Evolutionary conservation across 2,113 vertebrate species (phyloP).

Genomic region (Maccullochella peelii): DNA sequence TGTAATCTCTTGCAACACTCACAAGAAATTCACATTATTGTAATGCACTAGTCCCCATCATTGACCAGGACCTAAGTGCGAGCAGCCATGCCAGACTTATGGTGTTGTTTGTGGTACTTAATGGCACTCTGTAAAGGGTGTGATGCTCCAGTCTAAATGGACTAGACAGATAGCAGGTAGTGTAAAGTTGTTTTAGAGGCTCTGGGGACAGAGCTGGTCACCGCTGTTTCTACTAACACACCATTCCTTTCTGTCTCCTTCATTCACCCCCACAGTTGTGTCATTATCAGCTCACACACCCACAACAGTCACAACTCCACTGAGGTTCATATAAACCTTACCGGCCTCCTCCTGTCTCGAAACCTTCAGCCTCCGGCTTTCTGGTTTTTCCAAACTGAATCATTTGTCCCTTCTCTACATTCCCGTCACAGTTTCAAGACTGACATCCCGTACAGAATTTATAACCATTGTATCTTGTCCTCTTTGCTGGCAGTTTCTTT

Average conservation of each 20-base stretch:
- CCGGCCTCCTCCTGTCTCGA: not conserved
- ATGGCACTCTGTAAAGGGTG: conserved; percentile 18
- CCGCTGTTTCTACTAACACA: conserved; percentile 7
- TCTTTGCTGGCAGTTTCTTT: not conserved
- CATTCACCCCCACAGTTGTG: not conserved
- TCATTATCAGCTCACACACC: conserved; percentile 19
- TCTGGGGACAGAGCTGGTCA: conserved; percentile 17
- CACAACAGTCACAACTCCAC: not conserved
- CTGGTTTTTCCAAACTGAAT: not conserved
- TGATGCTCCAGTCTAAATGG: conserved; percentile 49
- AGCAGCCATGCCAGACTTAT: not conserved
- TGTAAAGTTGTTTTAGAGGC: conserved; percentile 30
- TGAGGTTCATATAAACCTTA: not conserved
- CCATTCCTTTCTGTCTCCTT: not conserved
- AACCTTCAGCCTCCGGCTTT: not conserved
- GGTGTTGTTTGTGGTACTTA: not conserved
- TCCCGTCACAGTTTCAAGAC: not conserved
- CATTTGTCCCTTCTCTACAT: not conserved
- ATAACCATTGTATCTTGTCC: not conserved
- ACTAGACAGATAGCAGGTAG: conserved; percentile 21
- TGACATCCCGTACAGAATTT: not conserved
- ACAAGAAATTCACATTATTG: not conserved
- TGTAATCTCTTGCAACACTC: not conserved
- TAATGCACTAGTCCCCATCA: not conserved
- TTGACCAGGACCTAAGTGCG: not conserved